Evolutionary conservation across 2,113 vertebrate genomes (phyloP).

Genomic region (Daphoenositta chrysoptera): DNA sequence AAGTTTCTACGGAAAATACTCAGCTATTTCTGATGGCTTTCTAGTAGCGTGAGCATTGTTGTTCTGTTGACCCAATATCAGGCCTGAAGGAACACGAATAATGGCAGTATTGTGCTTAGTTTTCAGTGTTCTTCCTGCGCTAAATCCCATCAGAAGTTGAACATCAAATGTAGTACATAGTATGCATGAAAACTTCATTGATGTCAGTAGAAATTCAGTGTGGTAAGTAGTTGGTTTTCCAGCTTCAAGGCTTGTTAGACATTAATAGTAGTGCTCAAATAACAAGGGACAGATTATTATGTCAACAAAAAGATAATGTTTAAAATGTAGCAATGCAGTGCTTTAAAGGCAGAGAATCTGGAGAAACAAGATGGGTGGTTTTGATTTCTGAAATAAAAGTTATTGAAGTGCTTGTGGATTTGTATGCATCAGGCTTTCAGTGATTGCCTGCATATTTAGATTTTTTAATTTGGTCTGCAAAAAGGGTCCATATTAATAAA

Average conservation of each 20-base stretch:
- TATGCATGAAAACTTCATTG: not conserved
- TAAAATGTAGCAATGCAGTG: not conserved
- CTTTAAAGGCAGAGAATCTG: not conserved
- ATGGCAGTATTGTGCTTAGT: slow-evolving; percentile 46
- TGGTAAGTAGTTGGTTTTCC: not conserved
- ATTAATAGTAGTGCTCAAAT: not conserved
- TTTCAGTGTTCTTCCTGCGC: not conserved
- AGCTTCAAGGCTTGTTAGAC: not conserved
- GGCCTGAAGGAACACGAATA: slow-evolving; percentile 36
- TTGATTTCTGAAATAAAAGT: not conserved
- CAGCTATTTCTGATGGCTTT: not conserved
- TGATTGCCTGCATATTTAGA: not conserved
- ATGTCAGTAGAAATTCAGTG: not conserved
- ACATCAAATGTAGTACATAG: not conserved
- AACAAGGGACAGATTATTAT: not conserved
- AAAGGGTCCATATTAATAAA: not conserved
- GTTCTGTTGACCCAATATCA: slow-evolving; percentile 57
- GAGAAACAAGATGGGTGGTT: not conserved
- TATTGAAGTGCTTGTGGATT: not conserved
- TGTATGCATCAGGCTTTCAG: not conserved
- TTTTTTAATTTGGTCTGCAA: not conserved
- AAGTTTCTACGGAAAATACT: not conserved
- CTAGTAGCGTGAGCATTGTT: not conserved
- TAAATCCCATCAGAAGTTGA: not conserved
- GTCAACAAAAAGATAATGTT: not conserved